phyloP scores from a whole-genome alignment of 64 coral and sea anemone genomes.

The Montipora capricornis region DNA sequence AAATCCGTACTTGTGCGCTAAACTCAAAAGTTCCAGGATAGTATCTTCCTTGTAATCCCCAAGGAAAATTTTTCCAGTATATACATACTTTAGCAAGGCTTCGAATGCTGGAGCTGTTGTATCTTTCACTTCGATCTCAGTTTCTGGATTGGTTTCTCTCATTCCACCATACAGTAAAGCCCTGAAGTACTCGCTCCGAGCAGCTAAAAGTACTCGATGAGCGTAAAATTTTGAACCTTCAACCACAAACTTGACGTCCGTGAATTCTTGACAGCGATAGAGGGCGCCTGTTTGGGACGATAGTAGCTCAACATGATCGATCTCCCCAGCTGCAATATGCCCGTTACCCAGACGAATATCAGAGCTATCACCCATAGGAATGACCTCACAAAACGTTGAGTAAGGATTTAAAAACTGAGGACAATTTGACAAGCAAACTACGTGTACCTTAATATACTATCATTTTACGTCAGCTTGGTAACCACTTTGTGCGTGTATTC shows the following conservation, averaged over 20 bases:
- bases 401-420: neutral
- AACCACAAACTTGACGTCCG: conserved; percentile 93
- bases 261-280: conserved; percentile 86
- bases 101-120: conserved; percentile 85
- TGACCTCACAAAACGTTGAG: neutral
- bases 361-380: conserved; percentile 80
- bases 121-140: conserved; percentile 88
- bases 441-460: neutral
- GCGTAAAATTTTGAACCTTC: conserved; percentile 84
- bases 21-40: conserved; percentile 79
- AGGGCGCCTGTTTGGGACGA: conserved; percentile 88
- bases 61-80: conserved; percentile 90
- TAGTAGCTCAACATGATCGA: conserved; percentile 95
- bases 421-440: neutral
- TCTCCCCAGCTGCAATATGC: conserved; percentile 75
- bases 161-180: conserved; percentile 96
- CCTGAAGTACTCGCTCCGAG: conserved; percentile 98
- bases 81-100: conserved; percentile 89
- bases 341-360: conserved; percentile 65
- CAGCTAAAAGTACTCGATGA: conserved; percentile 88
- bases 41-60: conserved; percentile 85
- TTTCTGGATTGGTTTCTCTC: conserved; percentile 94
- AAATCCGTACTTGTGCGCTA: conserved; percentile 99
- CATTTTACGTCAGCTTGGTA: conserved; percentile 35
- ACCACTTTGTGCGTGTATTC: neutral